A percentile compares a stretch with the other conserved stretches of the same genome.
phyloP scores from a whole-genome alignment of 2,113 vertebrate species.

The Zingel zingel region DNA sequence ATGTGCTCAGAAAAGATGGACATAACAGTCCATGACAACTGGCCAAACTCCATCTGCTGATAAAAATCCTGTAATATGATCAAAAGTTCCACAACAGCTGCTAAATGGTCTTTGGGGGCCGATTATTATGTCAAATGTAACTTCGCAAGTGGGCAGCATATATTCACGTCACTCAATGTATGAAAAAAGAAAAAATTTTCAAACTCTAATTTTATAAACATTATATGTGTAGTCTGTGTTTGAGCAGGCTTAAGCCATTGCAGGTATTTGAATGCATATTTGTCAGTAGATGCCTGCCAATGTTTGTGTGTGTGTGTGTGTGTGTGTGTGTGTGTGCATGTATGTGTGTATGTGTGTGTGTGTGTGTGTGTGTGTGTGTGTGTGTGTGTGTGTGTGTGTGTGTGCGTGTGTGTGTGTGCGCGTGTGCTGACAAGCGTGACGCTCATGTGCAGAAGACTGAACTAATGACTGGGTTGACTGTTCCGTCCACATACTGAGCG shows the following conservation, averaged over 20 bases:
- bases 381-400: slow-evolving; percentile 10
- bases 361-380: slow-evolving; percentile 3
- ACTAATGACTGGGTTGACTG: slow-evolving; percentile 42
- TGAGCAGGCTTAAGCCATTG: neutral
- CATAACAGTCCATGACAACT: neutral
- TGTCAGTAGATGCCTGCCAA: neutral
- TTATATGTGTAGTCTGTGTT: neutral
- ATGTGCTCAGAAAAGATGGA: neutral
- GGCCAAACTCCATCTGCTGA: neutral
- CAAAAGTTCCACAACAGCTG: neutral
- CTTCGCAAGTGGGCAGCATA: neutral
- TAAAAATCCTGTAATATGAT: neutral
- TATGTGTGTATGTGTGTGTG: neutral
- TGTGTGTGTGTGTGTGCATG: too few species aligned
- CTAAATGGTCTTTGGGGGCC: neutral
- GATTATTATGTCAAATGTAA: neutral
- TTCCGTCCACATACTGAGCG: slow-evolving; percentile 48
- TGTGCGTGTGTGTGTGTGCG: neutral
- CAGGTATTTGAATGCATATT: neutral
- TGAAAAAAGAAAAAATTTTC: neutral
- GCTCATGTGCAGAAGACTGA: slow-evolving; percentile 42
- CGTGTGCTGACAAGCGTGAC: slow-evolving; percentile 35
- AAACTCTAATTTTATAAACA: neutral
- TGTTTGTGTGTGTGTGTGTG: slow-evolving; percentile 1
- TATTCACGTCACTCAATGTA: neutral